Percentiles rank a stretch among this genome's conserved stretches.
phyloP scores from a whole-genome alignment of 2,113 vertebrate species.

The Spea bombifrons region DNA sequence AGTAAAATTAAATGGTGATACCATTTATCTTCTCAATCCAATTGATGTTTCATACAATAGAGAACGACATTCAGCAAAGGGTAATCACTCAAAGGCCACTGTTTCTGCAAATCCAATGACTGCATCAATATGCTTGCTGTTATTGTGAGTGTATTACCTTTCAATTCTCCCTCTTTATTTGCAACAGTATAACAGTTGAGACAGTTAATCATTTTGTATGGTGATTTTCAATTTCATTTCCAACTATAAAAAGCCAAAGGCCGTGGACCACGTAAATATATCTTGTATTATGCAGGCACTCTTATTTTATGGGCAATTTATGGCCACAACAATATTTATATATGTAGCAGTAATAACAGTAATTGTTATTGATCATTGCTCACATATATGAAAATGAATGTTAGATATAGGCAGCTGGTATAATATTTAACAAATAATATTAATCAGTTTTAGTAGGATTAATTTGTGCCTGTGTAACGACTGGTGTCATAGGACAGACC shows the following conservation, averaged over 20 bases:
- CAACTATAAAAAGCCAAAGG: conserved; percentile 39
- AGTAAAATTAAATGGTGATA: conserved; percentile 12
- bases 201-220: conserved; percentile 54
- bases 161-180: conserved; percentile 48
- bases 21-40: conserved; percentile 51
- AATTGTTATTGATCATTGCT: conserved; percentile 15
- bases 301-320: conserved; percentile 28
- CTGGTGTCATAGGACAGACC: too few relatives aligned
- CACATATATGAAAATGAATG: conserved; percentile 20
- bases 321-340: conserved; percentile 18
- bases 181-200: conserved; percentile 34
- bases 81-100: conserved; percentile 42
- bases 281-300: conserved; percentile 11
- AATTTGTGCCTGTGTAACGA: too few relatives aligned
- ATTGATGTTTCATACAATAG: conserved; percentile 50
- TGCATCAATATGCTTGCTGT: conserved; percentile 34
- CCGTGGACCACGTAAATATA: conserved; percentile 13
- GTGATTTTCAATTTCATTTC: conserved; percentile 52
- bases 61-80: conserved; percentile 37
- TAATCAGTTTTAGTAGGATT: too few relatives aligned
- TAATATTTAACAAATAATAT: conserved; percentile 3
- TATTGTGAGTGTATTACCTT: conserved; percentile 35
- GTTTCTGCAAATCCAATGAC: conserved; percentile 45
- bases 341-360: conserved; percentile 16
- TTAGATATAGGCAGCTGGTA: background rate